phyloP scores from a whole-genome alignment of 2,113 vertebrate genomes.

The Dasyprocta punctata region DNA sequence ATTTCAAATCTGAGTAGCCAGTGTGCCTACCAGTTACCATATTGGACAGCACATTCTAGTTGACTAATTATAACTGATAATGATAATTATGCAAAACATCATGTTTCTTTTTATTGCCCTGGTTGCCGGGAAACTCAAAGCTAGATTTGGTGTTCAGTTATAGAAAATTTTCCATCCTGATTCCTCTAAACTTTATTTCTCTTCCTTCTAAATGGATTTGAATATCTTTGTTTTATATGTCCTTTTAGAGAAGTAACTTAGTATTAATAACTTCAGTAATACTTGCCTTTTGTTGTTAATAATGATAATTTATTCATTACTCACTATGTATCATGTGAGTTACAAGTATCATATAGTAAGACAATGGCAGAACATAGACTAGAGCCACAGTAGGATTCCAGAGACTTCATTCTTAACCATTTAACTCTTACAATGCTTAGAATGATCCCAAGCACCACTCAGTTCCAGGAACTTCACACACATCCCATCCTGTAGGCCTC shows the following conservation, averaged over 20 bases:
- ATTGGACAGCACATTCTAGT: background rate
- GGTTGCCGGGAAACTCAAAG: constrained; percentile 61
- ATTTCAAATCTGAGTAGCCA: background rate
- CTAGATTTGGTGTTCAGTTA: background rate
- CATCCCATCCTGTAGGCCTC: background rate
- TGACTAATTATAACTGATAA: background rate
- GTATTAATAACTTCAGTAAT: background rate
- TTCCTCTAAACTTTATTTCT: background rate
- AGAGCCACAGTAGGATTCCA: background rate
- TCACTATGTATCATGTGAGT: background rate
- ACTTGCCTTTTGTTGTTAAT: background rate
- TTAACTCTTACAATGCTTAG: accelerated
- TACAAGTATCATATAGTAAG: background rate
- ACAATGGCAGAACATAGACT: background rate
- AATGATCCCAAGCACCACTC: accelerated
- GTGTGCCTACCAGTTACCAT: accelerated
- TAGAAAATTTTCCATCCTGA: background rate
- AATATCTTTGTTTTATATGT: background rate
- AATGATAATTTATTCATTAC: background rate
- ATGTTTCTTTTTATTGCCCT: background rate
- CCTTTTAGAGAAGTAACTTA: background rate
- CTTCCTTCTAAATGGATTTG: background rate
- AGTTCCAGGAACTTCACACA: accelerated
- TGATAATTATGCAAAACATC: background rate
- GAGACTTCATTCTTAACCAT: background rate